Evolutionary conservation across 2,888 invertebrate genomes (phyloP).

Genomic region (Erpobdella octoculata): DNA sequence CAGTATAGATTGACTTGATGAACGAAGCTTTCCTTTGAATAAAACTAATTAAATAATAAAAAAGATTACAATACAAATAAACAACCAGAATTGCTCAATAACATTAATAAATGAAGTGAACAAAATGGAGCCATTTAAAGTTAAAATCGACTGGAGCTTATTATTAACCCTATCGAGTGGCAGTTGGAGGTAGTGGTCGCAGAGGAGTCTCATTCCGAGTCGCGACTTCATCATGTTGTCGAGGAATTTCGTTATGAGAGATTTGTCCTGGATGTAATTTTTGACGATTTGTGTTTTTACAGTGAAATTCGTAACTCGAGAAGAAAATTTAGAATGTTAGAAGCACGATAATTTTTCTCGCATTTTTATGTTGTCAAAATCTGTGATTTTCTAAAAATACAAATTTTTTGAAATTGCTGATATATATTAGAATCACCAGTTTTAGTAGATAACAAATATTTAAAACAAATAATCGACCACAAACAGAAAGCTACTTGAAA

Average conservation of each 20-base stretch:
- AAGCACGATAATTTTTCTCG: too few relatives aligned
- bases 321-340: too few relatives aligned
- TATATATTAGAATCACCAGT: not conserved
- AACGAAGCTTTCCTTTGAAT: not conserved
- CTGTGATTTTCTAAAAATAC: too few relatives aligned
- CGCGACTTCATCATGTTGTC: constrained; percentile 57
- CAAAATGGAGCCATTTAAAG: too few relatives aligned
- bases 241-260: constrained; percentile 53
- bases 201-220: constrained; percentile 56
- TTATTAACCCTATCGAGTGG: constrained; percentile 55
- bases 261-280: constrained; percentile 50
- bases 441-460: not conserved
- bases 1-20: too few relatives aligned
- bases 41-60: not conserved
- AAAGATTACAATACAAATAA: not conserved
- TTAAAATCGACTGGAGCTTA: too few relatives aligned
- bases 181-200: constrained; percentile 56
- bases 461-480: too few relatives aligned
- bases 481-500: constrained; percentile 46
- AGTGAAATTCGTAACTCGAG: too few relatives aligned
- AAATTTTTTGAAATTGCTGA: too few relatives aligned
- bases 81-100: not conserved
- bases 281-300: too few relatives aligned
- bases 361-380: too few relatives aligned
- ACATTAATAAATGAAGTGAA: not conserved